Evolutionary conservation across 1,140 invertebrate genomes (phyloP).

Genomic region (Bicyclus anynana): DNA sequence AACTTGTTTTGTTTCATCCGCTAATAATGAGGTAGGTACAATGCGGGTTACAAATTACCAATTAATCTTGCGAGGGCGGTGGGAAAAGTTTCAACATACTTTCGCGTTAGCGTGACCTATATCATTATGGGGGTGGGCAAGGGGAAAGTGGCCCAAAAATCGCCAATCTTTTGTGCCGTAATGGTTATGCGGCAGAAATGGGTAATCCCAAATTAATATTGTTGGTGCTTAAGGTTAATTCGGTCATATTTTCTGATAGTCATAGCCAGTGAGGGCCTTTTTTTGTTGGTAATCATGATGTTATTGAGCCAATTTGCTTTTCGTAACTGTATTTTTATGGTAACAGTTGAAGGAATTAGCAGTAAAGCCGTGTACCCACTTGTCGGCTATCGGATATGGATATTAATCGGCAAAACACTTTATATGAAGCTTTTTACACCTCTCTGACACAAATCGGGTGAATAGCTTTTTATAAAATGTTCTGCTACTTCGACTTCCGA

Average conservation of each 20-base stretch:
- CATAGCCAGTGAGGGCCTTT: too few species aligned
- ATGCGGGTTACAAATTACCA: not conserved
- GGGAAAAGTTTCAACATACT: constrained; percentile 8
- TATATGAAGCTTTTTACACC: too few species aligned
- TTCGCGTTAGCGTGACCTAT: constrained; percentile 6
- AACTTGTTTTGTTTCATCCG: not conserved
- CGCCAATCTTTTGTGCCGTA: not conserved
- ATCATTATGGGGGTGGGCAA: not conserved
- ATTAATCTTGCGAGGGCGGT: not conserved
- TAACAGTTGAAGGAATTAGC: too few species aligned
- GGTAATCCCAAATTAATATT: constrained; percentile 3
- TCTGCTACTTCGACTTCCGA: too few species aligned
- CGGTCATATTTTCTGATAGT: not conserved
- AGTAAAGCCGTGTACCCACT: too few species aligned
- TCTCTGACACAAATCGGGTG: too few species aligned
- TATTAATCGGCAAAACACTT: too few species aligned
- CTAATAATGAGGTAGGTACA: not conserved
- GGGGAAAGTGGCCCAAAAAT: constrained; percentile 1
- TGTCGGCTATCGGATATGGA: too few species aligned
- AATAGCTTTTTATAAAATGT: too few species aligned
- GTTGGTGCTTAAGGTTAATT: constrained; percentile 3
- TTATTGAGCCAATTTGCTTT: too few species aligned
- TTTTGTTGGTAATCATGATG: too few species aligned
- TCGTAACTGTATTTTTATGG: too few species aligned
- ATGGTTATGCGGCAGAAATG: constrained; percentile 10